Percentiles rank a stretch among this genome's conserved stretches.
Evolutionary conservation across 2,888 invertebrate species (phyloP).

Genomic region (Cistogaster globosa): DNA sequence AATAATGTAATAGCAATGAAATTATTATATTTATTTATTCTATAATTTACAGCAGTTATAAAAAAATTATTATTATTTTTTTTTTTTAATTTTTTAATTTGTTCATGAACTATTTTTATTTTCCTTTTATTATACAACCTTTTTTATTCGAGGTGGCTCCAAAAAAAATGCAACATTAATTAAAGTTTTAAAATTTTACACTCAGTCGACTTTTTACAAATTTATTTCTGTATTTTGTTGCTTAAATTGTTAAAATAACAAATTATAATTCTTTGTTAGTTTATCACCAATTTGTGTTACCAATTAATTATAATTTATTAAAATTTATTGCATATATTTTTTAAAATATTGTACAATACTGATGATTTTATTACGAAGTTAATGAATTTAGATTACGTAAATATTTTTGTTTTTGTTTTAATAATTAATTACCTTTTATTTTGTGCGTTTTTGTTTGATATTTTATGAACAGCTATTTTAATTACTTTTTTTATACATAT

Average conservation of each 20-base stretch:
- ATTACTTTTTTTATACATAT: not conserved
- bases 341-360: constrained; percentile 8
- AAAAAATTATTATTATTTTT: not conserved
- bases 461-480: constrained; percentile 14
- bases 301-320: constrained; percentile 43
- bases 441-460: constrained; percentile 43
- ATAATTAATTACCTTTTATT: constrained; percentile 11
- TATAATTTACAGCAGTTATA: not conserved
- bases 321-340: constrained; percentile 31
- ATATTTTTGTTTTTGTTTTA: not conserved
- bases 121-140: not conserved
- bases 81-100: not conserved
- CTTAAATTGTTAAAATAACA: constrained; percentile 2
- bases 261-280: constrained; percentile 8
- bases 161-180: constrained; percentile 7
- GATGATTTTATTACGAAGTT: not conserved
- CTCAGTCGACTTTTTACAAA: not conserved
- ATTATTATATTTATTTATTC: not conserved
- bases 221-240: constrained; percentile 13
- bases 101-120: not conserved
- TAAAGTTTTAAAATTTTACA: not conserved
- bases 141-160: not conserved
- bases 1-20: no score
- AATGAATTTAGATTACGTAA: not conserved
- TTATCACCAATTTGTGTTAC: constrained; percentile 26